Conservation (phyloP, 2,797 vertebrate species). For the Darevskia mixta region DNA sequence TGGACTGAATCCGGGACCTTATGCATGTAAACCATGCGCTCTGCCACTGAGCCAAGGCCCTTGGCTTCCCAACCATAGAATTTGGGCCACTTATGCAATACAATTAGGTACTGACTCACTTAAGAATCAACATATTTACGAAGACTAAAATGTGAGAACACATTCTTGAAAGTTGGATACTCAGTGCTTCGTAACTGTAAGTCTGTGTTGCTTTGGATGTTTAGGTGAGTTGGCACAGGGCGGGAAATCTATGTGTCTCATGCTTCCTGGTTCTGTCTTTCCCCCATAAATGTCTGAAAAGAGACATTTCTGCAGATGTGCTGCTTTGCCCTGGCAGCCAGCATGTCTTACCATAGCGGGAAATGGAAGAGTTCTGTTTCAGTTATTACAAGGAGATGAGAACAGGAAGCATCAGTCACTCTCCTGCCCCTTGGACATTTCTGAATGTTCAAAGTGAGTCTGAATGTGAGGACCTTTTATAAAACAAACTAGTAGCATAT, state of each 20-base stretch:
- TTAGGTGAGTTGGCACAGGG: not conserved
- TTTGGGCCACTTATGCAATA: not conserved
- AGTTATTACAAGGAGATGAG: not conserved
- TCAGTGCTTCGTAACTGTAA: not conserved
- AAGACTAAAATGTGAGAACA: not conserved
- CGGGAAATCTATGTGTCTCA: not conserved
- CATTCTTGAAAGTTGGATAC: not conserved
- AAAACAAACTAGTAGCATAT: not conserved
- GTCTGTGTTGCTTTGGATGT: not conserved
- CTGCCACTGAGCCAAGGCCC: not conserved
- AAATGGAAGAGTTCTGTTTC: not conserved
- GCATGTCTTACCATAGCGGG: not conserved
- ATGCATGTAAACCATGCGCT: not conserved
- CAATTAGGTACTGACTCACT: not conserved
- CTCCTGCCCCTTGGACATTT: not conserved
- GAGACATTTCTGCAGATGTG: not conserved
- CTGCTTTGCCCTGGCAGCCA: not conserved
- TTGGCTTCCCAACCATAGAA: not conserved
- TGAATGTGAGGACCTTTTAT: not conserved
- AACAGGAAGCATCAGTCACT: not conserved
- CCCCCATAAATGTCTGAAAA: not conserved
- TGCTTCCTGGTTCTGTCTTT: not conserved
- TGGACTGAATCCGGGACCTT: not conserved
- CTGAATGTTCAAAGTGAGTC: not conserved
- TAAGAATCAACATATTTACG: not conserved